Evolutionary conservation across 2,113 vertebrate genomes (phyloP), one percentile per base, ranked within the genome.

Genomic region (Malurus melanocephalus): DNA sequence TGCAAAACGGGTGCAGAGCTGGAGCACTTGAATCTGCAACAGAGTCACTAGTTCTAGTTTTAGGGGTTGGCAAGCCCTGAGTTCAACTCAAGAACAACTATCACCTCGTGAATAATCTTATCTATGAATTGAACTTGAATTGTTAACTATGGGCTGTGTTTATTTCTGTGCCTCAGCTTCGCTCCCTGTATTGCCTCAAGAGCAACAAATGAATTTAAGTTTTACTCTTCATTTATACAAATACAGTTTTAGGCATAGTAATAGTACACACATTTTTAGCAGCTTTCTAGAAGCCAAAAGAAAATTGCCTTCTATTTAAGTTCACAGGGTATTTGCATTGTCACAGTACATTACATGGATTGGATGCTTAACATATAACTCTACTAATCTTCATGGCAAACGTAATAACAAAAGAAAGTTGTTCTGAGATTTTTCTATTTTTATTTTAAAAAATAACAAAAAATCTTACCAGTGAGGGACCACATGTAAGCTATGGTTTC

Each of bases 401-500:
- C 86, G 65, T 91, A 97, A 87, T 89, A 96, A 97, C 95, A 97
- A 96, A 96, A 94, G 85, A 94, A 97, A 94, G 91, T 95, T 95
- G 85, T 92, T 94, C 46, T 10, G 94, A 92, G 87, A 92, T 94
- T 94, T 88, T 95, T 93, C 89, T 95, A 87, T 91, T 96, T 97
- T 94, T 93, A 85, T 91, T 96, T 92, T 24, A 9, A 93, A 91
- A 90, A 92, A 61, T 42, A 97, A 84, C 53, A 91, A 91, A 93
- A 92, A 80, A 21, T 32, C 52, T 95, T 93, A 91, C 87, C 79
- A 61, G 18, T 52, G 72, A 91, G 79, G 79, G 80, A 90, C 84
- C 89, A 86, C 67, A 89, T 94, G 96, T 95, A 97, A 97, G 95
- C 93, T 93, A 94, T 96, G 96, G 95, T 96, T 97, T 96, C 94